Percentiles rank a stretch among this genome's conserved stretches.
Conservation (phyloP, 2,113 vertebrate genomes). For the Gallinago jamesoni region DNA sequence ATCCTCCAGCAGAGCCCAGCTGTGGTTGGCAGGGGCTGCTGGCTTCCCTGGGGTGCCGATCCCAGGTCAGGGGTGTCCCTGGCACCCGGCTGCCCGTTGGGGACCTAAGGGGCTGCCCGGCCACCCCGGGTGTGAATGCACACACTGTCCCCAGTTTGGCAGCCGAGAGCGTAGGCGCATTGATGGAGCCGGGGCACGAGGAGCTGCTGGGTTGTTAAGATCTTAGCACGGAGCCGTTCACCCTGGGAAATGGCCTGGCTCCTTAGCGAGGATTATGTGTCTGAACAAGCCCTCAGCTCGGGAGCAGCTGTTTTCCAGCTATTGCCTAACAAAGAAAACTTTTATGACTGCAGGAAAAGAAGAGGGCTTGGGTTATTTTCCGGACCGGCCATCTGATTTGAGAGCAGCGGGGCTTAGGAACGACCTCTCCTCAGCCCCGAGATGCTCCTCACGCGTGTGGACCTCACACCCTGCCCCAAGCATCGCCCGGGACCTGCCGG, state of each 20-base stretch:
- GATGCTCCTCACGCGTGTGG: background rate
- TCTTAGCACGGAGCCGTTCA: background rate
- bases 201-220: background rate
- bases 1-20: background rate
- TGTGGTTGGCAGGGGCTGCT: background rate
- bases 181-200: background rate
- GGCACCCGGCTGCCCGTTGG: background rate
- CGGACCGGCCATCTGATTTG: background rate
- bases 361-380: background rate
- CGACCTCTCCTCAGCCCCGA: background rate
- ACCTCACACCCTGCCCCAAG: background rate
- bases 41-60: background rate
- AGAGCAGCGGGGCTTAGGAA: background rate
- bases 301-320: slow-evolving; percentile 51
- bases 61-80: background rate
- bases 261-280: slow-evolving; percentile 13
- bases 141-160: background rate
- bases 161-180: background rate
- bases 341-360: background rate
- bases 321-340: slow-evolving; percentile 51
- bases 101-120: background rate
- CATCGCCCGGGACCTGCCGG: background rate
- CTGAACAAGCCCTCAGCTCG: slow-evolving; percentile 39
- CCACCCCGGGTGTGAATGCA: background rate
- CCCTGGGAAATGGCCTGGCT: background rate